Evolutionary conservation across 2,797 vertebrate genomes (phyloP).

Genomic region (Halcyon chelicuti): DNA sequence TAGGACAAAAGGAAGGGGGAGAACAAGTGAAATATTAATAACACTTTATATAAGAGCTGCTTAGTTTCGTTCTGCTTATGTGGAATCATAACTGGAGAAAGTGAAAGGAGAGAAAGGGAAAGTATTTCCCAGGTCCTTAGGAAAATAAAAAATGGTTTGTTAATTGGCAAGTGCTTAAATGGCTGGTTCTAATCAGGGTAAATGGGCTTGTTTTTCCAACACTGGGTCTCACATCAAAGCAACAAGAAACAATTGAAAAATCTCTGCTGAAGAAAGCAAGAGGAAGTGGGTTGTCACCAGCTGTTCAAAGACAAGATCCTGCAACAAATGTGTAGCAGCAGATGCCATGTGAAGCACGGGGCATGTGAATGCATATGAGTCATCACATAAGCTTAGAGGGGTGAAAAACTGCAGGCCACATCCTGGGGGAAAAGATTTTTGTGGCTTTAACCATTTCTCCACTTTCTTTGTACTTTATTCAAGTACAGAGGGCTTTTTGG

Average conservation of each 20-base stretch:
- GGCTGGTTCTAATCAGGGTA: slow-evolving; percentile 37
- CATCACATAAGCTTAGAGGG: neutral
- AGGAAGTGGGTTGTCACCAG: slow-evolving; percentile 62
- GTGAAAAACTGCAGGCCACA: neutral
- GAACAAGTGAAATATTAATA: neutral
- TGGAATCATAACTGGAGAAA: neutral
- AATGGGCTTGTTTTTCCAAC: slow-evolving; percentile 68
- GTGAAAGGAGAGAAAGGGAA: neutral
- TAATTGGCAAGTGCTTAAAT: slow-evolving; percentile 47
- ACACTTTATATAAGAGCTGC: neutral
- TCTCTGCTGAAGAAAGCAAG: slow-evolving; percentile 36
- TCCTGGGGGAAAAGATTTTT: neutral
- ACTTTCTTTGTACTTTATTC: neutral
- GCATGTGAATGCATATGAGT: slow-evolving; percentile 35
- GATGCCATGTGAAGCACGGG: slow-evolving; percentile 1
- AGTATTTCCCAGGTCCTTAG: neutral
- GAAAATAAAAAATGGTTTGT: slow-evolving; percentile 21
- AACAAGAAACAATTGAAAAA: slow-evolving; percentile 55
- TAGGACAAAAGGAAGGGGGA: neutral
- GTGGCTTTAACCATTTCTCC: neutral
- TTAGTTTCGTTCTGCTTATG: neutral
- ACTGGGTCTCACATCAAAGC: slow-evolving; percentile 42
- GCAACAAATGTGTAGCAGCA: slow-evolving; percentile 47
- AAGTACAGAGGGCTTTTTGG: neutral
- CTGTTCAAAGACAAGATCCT: slow-evolving; percentile 56